A percentile compares a stretch with the other conserved stretches of the same genome.
phyloP scores from a whole-genome alignment of 2,113 vertebrate species.

The Lycocorax pyrrhopterus region DNA sequence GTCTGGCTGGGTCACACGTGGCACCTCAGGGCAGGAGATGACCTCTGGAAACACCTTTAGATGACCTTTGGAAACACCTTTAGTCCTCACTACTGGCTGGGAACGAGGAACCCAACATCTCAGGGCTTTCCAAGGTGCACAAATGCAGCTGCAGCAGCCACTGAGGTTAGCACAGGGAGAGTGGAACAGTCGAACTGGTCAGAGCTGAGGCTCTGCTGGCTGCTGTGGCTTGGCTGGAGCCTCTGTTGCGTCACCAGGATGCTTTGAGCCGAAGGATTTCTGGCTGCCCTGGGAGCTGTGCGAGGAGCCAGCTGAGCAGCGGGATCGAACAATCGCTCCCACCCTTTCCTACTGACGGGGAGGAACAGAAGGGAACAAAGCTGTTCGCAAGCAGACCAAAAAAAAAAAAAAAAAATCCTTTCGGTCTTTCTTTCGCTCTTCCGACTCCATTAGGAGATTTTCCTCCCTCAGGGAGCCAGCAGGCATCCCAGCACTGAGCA shows the following conservation, averaged over 20 bases:
- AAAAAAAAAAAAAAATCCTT: not conserved
- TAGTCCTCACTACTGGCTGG: not conserved
- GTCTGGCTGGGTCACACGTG: not conserved
- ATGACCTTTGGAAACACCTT: not conserved
- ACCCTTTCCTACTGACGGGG: constrained; percentile 4
- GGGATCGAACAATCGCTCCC: not conserved
- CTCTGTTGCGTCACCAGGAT: not conserved
- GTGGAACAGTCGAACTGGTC: fast-evolving
- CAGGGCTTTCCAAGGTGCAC: not conserved
- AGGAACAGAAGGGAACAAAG: not conserved
- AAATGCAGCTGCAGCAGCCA: not conserved
- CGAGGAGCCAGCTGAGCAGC: not conserved
- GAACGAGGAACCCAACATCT: not conserved
- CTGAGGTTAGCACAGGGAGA: fast-evolving
- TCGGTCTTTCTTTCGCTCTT: not conserved
- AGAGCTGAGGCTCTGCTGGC: not conserved
- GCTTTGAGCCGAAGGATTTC: not conserved
- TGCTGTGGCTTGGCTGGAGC: not conserved
- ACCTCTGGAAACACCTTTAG: not conserved
- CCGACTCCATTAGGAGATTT: not conserved
- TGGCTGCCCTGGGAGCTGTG: not conserved
- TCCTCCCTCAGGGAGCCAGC: not conserved
- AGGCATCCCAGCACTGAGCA: not conserved
- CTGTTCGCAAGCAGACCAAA: not conserved
- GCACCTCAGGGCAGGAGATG: not conserved